Base-by-base conservation (phyloP, 2,797 vertebrate species). In the Diceros bicornis region DNA sequence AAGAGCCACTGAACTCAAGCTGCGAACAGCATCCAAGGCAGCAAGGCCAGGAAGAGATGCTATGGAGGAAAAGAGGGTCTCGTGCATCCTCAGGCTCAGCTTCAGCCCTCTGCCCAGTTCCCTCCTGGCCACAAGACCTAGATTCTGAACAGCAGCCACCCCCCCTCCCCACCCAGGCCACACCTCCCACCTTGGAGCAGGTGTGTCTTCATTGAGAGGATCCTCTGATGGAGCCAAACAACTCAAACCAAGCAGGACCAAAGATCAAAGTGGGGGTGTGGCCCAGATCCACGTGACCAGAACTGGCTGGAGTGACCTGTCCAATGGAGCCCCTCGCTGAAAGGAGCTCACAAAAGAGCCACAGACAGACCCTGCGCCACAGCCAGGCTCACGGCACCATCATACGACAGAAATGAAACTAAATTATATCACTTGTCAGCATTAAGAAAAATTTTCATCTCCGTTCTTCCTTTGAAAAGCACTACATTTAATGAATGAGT, bases 381-480 rank as follows among this genome's bases (percentile, higher is more conserved):
- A n/a, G 98, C 1, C 98, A 96, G 96, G 97, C 98, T 98, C 98
- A 82, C 32, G 74, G 98, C 98, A 98, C 97, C 97, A 96, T 92
- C 91, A 95, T 97, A 97, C 96, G 94, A 97, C 66, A 97, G 91
- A 98, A 98, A 99, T 98, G 98, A 99, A 98, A 98, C 98, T 98
- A 98, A 99, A 99, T 99, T 98, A 98, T 97, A 98, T 98, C 98
- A 98, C 98, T 98, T 98, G 99, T 99, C 99, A 99, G 99, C 98
- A 98, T 99, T 98, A 98, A 98, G 98, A 98, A 98, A 98, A 98
- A 98, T 98, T 98, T 98, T 98, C 98, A 98, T 98, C 98, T 99
- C 98, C 68, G 93, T 98, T 98, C 98, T 98, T 99, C 98, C 98
- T 98, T 98, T 98, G 98, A 98, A 98, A 99, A 99, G 98, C 98